Percentiles rank a stretch among this genome's conserved stretches.
Conservation (phyloP, 2,113 vertebrate genomes). For the Gallinago media region DNA sequence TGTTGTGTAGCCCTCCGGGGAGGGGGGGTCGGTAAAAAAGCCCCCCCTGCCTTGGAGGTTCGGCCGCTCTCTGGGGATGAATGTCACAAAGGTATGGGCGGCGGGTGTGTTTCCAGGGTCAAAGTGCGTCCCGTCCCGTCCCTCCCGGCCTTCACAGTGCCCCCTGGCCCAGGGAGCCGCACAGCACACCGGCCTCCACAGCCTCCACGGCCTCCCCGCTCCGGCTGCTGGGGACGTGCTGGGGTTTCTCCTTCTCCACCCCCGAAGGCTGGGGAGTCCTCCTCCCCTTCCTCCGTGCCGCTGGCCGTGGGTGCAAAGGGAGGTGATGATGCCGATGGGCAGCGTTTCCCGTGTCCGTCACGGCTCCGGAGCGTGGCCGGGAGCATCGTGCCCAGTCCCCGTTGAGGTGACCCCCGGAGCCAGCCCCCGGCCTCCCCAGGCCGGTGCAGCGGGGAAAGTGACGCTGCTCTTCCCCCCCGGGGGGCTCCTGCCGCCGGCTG, state of each 20-base stretch:
- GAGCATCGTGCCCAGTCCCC: neutral
- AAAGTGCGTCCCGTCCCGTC: conserved; percentile 45
- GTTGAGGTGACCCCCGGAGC: rapidly evolving
- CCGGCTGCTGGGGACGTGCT: neutral
- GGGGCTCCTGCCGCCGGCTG: rapidly evolving
- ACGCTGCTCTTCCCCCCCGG: neutral
- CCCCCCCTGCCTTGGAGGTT: neutral
- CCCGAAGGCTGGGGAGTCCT: neutral
- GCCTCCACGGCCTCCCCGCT: neutral
- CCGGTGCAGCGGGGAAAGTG: neutral
- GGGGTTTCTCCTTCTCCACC: neutral
- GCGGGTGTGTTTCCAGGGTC: conserved; percentile 60
- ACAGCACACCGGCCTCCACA: neutral
- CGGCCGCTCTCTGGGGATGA: neutral
- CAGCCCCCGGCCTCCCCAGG: neutral
- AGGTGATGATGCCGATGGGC: rapidly evolving
- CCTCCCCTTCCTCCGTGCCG: neutral
- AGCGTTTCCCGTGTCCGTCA: rapidly evolving
- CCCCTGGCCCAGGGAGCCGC: neutral
- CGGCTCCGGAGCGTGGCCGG: neutral
- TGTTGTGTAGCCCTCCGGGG: neutral
- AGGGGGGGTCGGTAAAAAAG: neutral
- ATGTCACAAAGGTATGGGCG: neutral
- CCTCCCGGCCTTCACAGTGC: neutral
- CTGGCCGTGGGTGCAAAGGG: rapidly evolving